Conservation (phyloP, 2,113 vertebrate genomes). For the Stegostoma tigrinum region DNA sequence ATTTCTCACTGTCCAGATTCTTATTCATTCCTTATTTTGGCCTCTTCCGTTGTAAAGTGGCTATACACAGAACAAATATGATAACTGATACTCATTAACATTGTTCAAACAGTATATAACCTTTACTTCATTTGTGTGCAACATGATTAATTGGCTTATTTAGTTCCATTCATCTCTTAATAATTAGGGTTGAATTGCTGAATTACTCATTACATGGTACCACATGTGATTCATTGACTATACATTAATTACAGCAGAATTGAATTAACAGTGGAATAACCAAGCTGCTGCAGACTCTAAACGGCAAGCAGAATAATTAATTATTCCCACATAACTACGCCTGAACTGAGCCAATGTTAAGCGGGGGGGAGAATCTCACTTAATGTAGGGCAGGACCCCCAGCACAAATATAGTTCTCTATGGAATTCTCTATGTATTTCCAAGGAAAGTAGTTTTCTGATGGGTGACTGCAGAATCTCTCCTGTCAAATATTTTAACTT, state of each 20-base stretch:
- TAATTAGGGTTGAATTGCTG: neutral
- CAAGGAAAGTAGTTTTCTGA: neutral
- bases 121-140: neutral
- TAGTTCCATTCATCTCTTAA: neutral
- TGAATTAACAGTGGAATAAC: slow-evolving; percentile 3
- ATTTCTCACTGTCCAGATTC: neutral
- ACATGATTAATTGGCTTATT: slow-evolving; percentile 3
- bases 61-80: neutral
- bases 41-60: neutral
- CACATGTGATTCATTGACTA: neutral
- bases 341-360: neutral
- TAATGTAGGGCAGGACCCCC: neutral
- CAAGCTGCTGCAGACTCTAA: neutral
- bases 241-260: neutral
- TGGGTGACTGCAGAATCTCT: neutral
- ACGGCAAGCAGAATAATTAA: neutral
- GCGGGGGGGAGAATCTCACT: neutral
- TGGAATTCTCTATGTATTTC: neutral
- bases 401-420: neutral
- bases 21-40: neutral
- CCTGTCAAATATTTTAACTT: neutral
- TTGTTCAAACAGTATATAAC: neutral
- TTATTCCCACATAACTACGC: neutral
- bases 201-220: neutral
- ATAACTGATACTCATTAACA: neutral